Percentiles rank a stretch among this genome's conserved stretches.
phyloP scores from a whole-genome alignment of 2,797 vertebrate species.

The Ctenopoma multispine region DNA sequence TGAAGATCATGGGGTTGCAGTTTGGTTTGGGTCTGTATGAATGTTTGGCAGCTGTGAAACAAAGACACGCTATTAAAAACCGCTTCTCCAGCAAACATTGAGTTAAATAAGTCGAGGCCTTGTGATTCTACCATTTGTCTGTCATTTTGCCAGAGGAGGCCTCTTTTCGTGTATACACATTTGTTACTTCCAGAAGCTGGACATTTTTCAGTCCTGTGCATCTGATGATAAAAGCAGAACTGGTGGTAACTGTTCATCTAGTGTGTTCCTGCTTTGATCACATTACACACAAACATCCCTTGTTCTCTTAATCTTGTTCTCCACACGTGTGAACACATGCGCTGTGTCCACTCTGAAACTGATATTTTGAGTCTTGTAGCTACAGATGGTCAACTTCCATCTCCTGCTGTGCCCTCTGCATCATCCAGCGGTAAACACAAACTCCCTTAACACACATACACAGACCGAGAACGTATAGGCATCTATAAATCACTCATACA shows the following conservation, averaged over 20 bases:
- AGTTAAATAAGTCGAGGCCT: conserved; percentile 43
- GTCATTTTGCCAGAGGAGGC: conserved; percentile 30
- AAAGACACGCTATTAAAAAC: conserved; percentile 71
- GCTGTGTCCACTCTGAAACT: conserved; percentile 11
- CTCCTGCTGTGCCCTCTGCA: conserved; percentile 52
- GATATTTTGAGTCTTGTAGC: conserved; percentile 54
- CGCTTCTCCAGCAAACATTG: conserved; percentile 26
- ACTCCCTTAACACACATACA: conserved; percentile 13
- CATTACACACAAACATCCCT: conserved; percentile 8
- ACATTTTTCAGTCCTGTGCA: conserved; percentile 1
- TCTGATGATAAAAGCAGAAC: conserved; percentile 33
- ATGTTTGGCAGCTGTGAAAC: conserved; percentile 75
- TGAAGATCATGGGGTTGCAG: conserved; percentile 85
- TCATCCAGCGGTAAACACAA: conserved; percentile 53
- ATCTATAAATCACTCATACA: conserved; percentile 76
- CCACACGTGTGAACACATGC: conserved; percentile 13
- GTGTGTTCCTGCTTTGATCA: conserved; percentile 18
- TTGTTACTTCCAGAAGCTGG: conserved; percentile 13
- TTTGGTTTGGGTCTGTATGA: conserved; percentile 74
- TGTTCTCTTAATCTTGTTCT: neutral
- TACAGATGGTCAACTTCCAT: conserved; percentile 70
- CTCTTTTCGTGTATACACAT: conserved; percentile 12
- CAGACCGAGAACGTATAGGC: conserved; percentile 30
- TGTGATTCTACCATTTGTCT: conserved; percentile 52
- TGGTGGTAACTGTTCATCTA: conserved; percentile 27